Conservation (phyloP, 2,888 invertebrate genomes). For the Plutella xylostella region DNA sequence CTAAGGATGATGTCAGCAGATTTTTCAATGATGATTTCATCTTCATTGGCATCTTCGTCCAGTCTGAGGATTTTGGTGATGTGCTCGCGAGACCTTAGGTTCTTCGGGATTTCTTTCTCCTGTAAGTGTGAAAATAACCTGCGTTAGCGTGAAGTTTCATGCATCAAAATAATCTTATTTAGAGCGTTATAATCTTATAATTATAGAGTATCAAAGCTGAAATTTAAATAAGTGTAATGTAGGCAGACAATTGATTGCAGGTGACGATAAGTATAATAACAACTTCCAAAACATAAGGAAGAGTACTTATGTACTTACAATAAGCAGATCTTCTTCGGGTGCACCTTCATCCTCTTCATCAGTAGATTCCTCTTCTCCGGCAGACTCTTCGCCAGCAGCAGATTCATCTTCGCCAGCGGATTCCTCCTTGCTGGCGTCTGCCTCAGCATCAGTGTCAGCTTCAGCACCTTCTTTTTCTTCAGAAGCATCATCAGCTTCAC, state of each 20-base stretch:
- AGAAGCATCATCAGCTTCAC: constrained; percentile 25
- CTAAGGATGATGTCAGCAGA: constrained; percentile 83
- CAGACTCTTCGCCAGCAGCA: constrained; percentile 29
- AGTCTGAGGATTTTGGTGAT: constrained; percentile 83
- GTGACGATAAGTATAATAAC: background rate
- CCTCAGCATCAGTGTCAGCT: constrained; percentile 23
- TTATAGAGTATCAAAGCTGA: no score
- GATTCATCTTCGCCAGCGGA: constrained; percentile 19
- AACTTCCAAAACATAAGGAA: background rate
- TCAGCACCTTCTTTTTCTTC: constrained; percentile 28
- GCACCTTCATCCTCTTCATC: constrained; percentile 53
- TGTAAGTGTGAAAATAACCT: no score
- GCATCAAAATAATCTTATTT: no score
- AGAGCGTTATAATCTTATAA: no score
- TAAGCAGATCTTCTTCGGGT: constrained; percentile 74
- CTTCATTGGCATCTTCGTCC: constrained; percentile 79
- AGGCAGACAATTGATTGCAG: background rate
- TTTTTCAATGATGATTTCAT: constrained; percentile 77
- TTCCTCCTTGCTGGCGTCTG: constrained; percentile 28
- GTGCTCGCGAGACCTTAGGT: constrained; percentile 82
- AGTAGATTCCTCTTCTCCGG: constrained; percentile 19
- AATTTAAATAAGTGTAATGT: background rate
- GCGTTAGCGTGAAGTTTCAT: no score
- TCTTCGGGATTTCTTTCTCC: constrained; percentile 81
- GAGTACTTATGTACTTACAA: constrained; percentile 45